Percentiles rank a stretch among this genome's conserved stretches.
These are phyloP conservation scores for Rana temporaria DNA, from an alignment of 2,113 vertebrate species.

Conservation along the genomic window DNA sequence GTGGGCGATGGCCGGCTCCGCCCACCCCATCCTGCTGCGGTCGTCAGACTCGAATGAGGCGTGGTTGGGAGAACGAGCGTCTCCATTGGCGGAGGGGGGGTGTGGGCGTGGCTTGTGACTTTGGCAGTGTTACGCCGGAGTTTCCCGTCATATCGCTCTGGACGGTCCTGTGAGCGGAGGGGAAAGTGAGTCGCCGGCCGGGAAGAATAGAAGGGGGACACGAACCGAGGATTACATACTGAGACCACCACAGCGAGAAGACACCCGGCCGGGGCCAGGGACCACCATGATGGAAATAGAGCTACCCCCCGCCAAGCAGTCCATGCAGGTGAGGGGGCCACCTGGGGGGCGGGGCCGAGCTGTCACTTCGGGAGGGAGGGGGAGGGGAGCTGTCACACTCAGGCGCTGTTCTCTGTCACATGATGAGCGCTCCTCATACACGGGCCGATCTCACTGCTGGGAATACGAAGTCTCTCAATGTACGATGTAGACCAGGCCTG, in stretches of 20 bases:
- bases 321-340: slow-evolving; percentile 75
- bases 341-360: slow-evolving; percentile 18
- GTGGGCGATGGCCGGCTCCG: background rate
- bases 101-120: background rate
- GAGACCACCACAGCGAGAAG: slow-evolving; percentile 4
- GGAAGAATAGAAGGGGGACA: background rate
- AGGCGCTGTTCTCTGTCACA: too few species aligned
- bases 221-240: background rate
- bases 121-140: background rate
- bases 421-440: too few species aligned
- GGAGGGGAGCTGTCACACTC: too few species aligned
- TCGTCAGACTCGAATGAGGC: background rate
- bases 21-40: background rate
- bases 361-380: background rate
- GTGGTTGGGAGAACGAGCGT: background rate
- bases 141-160: slow-evolving; percentile 42
- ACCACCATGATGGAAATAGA: slow-evolving; percentile 74
- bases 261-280: slow-evolving; percentile 33
- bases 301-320: slow-evolving; percentile 67
- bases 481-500: too few species aligned
- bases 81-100: slow-evolving; percentile 10
- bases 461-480: too few species aligned
- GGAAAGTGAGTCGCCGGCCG: background rate
- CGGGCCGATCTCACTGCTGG: too few species aligned
- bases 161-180: slow-evolving; percentile 29